A percentile compares a stretch with the other conserved stretches of the same genome.
Conservation (phyloP, 2,113 vertebrate genomes). For the Tapirus terrestris region DNA sequence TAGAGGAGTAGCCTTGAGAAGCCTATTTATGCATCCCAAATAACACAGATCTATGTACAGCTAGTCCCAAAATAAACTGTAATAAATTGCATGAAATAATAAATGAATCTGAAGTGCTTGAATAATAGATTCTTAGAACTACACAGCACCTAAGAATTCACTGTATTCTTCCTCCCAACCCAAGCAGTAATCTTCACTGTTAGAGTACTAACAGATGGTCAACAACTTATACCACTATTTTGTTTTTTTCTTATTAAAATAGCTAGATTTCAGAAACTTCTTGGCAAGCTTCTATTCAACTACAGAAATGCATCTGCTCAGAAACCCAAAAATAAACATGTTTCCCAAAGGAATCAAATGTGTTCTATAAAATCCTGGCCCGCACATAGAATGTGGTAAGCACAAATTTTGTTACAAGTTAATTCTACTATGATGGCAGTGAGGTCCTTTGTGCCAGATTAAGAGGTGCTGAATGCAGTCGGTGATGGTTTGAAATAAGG, state of each 20-base stretch:
- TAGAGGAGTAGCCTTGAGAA: not conserved
- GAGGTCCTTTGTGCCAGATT: not conserved
- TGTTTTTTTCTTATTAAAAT: constrained; percentile 58
- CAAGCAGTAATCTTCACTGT: not conserved
- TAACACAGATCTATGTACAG: not conserved
- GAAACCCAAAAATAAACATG: constrained; percentile 71
- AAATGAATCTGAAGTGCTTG: not conserved
- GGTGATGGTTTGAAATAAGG: not conserved
- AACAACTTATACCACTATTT: constrained; percentile 42
- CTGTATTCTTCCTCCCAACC: not conserved
- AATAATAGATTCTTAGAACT: not conserved
- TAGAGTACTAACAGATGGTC: constrained; percentile 52
- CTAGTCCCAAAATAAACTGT: constrained; percentile 38
- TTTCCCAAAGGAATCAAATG: constrained; percentile 39
- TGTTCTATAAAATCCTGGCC: constrained; percentile 46
- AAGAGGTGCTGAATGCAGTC: not conserved
- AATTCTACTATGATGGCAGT: not conserved
- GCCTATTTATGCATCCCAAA: not conserved
- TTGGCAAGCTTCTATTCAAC: constrained; percentile 71
- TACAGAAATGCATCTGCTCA: constrained; percentile 65
- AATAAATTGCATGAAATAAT: not conserved
- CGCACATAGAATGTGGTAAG: not conserved
- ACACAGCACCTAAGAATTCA: not conserved
- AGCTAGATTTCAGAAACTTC: constrained; percentile 65
- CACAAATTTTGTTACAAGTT: constrained; percentile 13